Conservation (phyloP, 2,797 vertebrate genomes). For the Periophthalmus magnuspinnatus region DNA sequence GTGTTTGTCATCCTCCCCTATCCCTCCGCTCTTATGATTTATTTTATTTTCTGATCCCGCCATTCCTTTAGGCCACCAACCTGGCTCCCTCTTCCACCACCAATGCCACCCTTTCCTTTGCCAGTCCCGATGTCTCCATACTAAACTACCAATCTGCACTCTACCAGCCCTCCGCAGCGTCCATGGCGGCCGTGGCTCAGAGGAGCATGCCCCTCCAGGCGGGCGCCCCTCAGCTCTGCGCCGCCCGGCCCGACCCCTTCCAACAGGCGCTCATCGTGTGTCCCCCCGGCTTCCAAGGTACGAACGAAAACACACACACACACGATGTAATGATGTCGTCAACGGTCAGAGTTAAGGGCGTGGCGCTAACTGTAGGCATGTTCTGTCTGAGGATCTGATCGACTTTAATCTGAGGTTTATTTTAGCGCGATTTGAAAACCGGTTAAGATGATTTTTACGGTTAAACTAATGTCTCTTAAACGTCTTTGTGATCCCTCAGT, state of each 20-base stretch:
- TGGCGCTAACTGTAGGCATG: too few relatives aligned
- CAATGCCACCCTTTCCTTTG: slow-evolving; percentile 96
- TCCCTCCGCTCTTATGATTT: slow-evolving; percentile 60
- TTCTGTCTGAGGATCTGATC: too few relatives aligned
- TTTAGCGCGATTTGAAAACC: too few relatives aligned
- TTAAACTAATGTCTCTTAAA: too few relatives aligned
- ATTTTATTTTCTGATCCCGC: slow-evolving; percentile 84
- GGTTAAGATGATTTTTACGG: too few relatives aligned
- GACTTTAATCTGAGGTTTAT: too few relatives aligned
- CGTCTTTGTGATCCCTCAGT: too few relatives aligned
- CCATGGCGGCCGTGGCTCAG: slow-evolving; percentile 97
- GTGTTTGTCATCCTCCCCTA: slow-evolving; percentile 14
- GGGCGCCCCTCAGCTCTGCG: slow-evolving; percentile 90
- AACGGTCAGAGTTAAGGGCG: too few relatives aligned
- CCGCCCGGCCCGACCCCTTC: slow-evolving; percentile 94
- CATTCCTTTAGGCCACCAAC: slow-evolving; percentile 90
- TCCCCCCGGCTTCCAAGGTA: slow-evolving; percentile 99
- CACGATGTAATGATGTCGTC: too few relatives aligned
- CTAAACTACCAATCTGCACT: slow-evolving; percentile 98
- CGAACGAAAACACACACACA: background rate
- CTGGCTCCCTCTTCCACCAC: slow-evolving; percentile 94
- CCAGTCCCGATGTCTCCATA: slow-evolving; percentile 96
- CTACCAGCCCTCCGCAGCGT: slow-evolving; percentile 95
- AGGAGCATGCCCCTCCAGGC: slow-evolving; percentile 96
- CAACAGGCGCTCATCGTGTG: slow-evolving; percentile 99